phyloP scores from a whole-genome alignment of 2,888 invertebrate genomes.

The Drosophila niveifrons region DNA sequence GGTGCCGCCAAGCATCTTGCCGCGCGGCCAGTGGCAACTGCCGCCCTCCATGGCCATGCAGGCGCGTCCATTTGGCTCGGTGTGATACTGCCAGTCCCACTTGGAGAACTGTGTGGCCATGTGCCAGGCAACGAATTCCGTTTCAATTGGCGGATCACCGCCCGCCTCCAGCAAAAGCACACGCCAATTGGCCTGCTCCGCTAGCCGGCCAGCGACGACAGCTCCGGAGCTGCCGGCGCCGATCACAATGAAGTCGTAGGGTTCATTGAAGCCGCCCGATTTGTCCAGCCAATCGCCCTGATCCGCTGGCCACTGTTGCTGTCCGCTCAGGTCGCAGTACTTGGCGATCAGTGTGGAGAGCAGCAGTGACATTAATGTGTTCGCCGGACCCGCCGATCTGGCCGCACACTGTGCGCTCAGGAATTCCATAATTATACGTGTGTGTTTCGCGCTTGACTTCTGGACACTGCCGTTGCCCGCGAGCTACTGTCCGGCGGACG shows the following conservation, averaged over 20 bases:
- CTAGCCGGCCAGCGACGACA: slow-evolving; percentile 88
- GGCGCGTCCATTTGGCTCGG: slow-evolving; percentile 83
- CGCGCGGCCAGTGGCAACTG: slow-evolving; percentile 87
- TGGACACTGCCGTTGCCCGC: slow-evolving; percentile 32
- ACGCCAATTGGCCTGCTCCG: slow-evolving; percentile 91
- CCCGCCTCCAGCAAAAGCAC: slow-evolving; percentile 93
- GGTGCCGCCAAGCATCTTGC: slow-evolving; percentile 89
- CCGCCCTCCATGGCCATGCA: slow-evolving; percentile 83
- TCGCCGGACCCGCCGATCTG: slow-evolving; percentile 83
- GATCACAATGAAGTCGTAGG: slow-evolving; percentile 87
- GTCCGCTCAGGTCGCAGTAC: slow-evolving; percentile 87
- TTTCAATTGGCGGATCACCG: slow-evolving; percentile 87
- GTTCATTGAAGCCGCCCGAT: slow-evolving; percentile 54
- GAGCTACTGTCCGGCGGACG: slow-evolving; percentile 57
- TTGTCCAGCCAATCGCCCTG: slow-evolving; percentile 73
- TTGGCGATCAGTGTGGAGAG: slow-evolving; percentile 88
- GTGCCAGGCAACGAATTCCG: slow-evolving; percentile 84
- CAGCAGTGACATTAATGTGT: slow-evolving; percentile 87
- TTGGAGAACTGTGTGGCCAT: slow-evolving; percentile 83
- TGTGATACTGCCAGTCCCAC: slow-evolving; percentile 85
- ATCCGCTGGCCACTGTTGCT: slow-evolving; percentile 87
- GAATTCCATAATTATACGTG: slow-evolving; percentile 77
- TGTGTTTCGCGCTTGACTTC: background rate
- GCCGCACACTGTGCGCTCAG: slow-evolving; percentile 82
- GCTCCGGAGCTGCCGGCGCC: slow-evolving; percentile 89